Conservation (phyloP, 2,113 vertebrate genomes). For the Prunella fulvescens region DNA sequence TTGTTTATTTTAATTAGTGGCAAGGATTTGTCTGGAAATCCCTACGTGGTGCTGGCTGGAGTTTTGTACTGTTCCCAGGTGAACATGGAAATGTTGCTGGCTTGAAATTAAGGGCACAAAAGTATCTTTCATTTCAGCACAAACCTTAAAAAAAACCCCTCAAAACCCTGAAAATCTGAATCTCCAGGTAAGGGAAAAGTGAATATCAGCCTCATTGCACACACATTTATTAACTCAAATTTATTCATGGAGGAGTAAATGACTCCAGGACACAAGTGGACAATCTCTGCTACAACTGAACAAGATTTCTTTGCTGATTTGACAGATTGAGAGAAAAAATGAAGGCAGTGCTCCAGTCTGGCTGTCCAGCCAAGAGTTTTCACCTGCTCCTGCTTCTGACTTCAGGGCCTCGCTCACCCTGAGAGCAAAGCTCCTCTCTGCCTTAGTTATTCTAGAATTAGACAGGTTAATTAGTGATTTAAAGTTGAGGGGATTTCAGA, state of each 20-base stretch:
- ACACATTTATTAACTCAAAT: neutral
- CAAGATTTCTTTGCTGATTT: neutral
- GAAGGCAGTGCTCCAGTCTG: neutral
- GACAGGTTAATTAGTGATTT: neutral
- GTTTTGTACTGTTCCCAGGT: neutral
- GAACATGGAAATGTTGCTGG: neutral
- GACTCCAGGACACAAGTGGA: neutral
- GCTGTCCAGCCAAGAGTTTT: neutral
- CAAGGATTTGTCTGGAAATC: conserved; percentile 52
- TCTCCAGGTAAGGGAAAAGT: neutral
- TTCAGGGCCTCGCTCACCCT: neutral
- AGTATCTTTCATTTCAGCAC: neutral
- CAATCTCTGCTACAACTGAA: neutral
- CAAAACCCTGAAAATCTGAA: neutral
- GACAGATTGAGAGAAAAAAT: neutral
- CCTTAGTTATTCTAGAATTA: neutral
- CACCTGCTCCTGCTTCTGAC: neutral
- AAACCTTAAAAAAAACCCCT: neutral
- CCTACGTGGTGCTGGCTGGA: neutral
- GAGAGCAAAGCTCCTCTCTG: neutral
- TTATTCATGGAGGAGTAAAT: neutral
- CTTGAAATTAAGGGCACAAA: neutral
- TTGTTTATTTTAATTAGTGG: conserved; percentile 73
- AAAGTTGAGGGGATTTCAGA: neutral
- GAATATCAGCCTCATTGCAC: neutral